Conservation (phyloP, 2,797 vertebrate genomes). For the Hozukius guyotensis region DNA sequence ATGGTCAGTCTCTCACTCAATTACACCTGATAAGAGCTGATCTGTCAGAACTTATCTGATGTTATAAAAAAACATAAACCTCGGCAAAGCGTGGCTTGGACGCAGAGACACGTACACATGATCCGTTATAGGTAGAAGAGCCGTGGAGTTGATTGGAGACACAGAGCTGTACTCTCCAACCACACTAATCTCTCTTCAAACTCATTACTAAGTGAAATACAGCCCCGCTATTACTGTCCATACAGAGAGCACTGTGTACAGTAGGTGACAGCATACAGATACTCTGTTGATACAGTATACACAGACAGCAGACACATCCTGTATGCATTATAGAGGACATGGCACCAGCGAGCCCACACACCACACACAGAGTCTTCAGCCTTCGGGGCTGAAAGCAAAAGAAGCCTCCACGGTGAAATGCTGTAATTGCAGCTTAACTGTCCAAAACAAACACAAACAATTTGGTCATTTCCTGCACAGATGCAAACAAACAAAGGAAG, state of each 20-base stretch:
- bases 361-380: constrained; percentile 34
- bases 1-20: constrained; percentile 26
- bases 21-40: constrained; percentile 51
- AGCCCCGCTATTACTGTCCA: constrained; percentile 34
- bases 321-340: constrained; percentile 60
- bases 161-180: not conserved
- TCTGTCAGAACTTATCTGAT: constrained; percentile 27
- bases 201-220: constrained; percentile 54
- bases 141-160: constrained; percentile 1
- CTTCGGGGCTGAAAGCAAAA: constrained; percentile 21
- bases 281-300: constrained; percentile 55
- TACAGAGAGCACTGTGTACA: constrained; percentile 46
- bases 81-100: not conserved
- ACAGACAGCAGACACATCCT: constrained; percentile 68
- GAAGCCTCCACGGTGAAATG: constrained; percentile 39
- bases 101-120: not conserved
- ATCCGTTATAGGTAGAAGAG: constrained; percentile 37
- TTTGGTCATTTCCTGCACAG: constrained; percentile 54
- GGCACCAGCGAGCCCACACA: constrained; percentile 62
- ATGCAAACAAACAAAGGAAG: constrained; percentile 57
- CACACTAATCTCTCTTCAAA: constrained; percentile 52
- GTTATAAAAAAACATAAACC: constrained; percentile 4
- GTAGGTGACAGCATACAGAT: constrained; percentile 54
- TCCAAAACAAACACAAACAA: constrained; percentile 59
- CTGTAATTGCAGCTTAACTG: constrained; percentile 52